Conservation (phyloP, 2,888 invertebrate genomes). For the Polietes domitor region DNA sequence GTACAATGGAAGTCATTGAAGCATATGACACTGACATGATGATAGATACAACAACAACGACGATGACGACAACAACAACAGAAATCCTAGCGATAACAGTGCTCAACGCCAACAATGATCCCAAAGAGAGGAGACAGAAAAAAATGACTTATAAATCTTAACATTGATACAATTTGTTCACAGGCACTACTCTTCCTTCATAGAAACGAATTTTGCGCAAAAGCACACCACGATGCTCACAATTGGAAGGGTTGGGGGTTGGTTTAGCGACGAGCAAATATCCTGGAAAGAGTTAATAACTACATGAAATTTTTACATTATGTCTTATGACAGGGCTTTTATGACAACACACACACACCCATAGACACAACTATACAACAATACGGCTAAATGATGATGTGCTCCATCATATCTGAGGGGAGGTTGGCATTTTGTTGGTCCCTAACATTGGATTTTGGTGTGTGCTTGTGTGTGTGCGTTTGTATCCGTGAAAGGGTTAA, state of each 20-base stretch:
- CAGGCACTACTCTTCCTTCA: too few relatives aligned
- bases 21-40: conserved; percentile 24
- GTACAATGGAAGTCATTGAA: conserved; percentile 35
- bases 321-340: background rate
- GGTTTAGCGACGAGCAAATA: background rate
- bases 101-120: background rate
- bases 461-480: background rate
- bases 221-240: background rate
- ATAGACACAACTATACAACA: too few relatives aligned
- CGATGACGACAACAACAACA: background rate
- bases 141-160: conserved; percentile 22
- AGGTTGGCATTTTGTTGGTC: background rate
- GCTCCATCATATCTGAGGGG: background rate
- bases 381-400: background rate
- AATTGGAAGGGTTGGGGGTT: background rate
- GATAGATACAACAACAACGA: conserved; percentile 15
- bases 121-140: background rate
- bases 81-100: background rate
- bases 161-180: conserved; percentile 26
- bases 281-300: conserved; percentile 23
- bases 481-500: background rate
- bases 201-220: background rate
- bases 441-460: too few relatives aligned
- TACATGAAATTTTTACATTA: conserved; percentile 10
- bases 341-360: background rate